Conservation (phyloP, 2,113 vertebrate genomes). For the Tyrannus savana region DNA sequence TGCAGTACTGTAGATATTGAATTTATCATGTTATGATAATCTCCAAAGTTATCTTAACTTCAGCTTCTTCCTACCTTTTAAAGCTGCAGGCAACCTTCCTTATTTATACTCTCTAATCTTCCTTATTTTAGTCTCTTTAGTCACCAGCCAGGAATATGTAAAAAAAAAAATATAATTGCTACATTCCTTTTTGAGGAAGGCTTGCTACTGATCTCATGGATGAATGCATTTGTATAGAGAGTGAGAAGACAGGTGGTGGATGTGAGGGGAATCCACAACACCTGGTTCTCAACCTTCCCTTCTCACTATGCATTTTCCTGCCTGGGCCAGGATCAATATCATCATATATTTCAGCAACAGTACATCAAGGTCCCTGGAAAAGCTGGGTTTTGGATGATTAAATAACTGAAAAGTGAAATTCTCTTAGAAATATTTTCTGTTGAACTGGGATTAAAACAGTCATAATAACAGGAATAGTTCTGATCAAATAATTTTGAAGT, state of each 20-base stretch:
- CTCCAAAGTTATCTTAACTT: background rate
- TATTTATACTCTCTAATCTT: background rate
- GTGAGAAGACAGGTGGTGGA: background rate
- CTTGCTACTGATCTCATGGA: background rate
- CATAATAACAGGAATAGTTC: background rate
- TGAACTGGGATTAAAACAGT: background rate
- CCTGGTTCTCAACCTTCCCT: background rate
- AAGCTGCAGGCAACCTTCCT: background rate
- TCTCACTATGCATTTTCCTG: background rate
- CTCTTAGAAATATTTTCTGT: background rate
- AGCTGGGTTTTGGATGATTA: background rate
- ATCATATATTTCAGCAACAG: background rate
- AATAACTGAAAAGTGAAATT: background rate
- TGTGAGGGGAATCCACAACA: slow-evolving; percentile 19
- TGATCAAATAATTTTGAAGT: background rate
- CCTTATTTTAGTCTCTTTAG: too few species aligned
- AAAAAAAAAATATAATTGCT: background rate
- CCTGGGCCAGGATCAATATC: background rate
- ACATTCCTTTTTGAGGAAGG: background rate
- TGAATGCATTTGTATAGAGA: background rate
- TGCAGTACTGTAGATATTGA: background rate
- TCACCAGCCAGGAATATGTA: background rate
- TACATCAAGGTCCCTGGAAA: background rate
- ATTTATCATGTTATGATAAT: background rate
- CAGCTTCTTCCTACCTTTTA: background rate